Evolutionary conservation across 2,113 vertebrate genomes (phyloP), one percentile per base, ranked within the genome.

Genomic region (Dunckerocampus dactyliophorus): DNA sequence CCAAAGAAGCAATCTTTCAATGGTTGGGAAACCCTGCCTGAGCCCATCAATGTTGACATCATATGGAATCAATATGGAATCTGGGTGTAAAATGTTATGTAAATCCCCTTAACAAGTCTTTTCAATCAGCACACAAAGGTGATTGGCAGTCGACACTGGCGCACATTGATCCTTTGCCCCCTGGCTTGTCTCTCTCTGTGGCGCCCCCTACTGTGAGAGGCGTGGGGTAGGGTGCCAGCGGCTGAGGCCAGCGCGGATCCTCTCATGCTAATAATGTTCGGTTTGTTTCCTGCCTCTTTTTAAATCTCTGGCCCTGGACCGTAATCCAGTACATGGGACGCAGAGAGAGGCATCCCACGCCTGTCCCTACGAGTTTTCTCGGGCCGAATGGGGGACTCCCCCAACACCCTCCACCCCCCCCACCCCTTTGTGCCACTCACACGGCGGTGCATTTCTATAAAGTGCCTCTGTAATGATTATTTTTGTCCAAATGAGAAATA

Each of bases 151-250:
- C 82, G 75, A 88, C 87, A 88, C 85, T 77, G 79, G 79, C 83
- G 76, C 77, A 80, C 82, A 88, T 88, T 89, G 88, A 86, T 90
- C 83, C 84, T 87, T 86, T 82, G 80, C 86, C 54, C 85, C 85
- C 59, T 43, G 1, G 71, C 72, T 73, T 66, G 82, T 81, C 86
- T 85, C 77, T 69, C 80, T 86, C 85, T 85, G 82, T 83, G 80
- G 84, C 86, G 90, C 89, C 90, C 89, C 90, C 90, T 91, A 85
- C 89, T 91, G 89, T 89, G 90, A 83, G 75, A 85, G 89, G 89
- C 88, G 71, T 90, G 87, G 89, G 89, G 87, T 90, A 83, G 67
- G 80, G 84, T 91, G 89, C 89, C 90, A 88, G 88, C 80, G 37
- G 81, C 84, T 49, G 65, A 74, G 82, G 85, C 88, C 88, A 89